Base-by-base conservation (phyloP, 2,113 vertebrate genomes). In the Cyprinus carpio region DNA sequence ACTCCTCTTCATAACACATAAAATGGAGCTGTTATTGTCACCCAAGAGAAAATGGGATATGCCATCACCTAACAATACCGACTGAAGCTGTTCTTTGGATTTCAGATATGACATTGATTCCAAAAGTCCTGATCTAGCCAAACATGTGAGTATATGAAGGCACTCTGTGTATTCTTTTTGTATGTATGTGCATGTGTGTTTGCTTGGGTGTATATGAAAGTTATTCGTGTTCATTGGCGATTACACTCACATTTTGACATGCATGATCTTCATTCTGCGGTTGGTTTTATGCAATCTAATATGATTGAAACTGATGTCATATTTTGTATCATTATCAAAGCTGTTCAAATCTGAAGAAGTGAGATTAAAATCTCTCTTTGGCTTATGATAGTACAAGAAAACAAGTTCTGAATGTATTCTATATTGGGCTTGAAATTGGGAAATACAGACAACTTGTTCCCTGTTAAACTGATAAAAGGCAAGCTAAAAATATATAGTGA, bases 31-130 rank as follows among this genome's bases (percentile, higher is more conserved):
- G 15, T 51, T 51, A 51, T 20, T 72, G 27, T 69, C 51, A 79
- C 9, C 69, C n/a, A 60, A 60, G 13, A 18, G 27, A 40, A 71
- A 37, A 56, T 82, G 29, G 49, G 7, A 29, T 34, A 8, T 40
- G 23, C 23, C 56, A 13, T 82, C 12, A 25, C 46, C n/a, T 4
- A 12, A 40, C 60, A 79, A 15, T 69, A 4, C 71, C 3, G n/a
- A 34, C 62, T 72, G 80, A 78, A 89, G 64, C 85, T 69, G 43
- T 34, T 88, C 31, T 88, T 93, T 87, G 91, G 49, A 87, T 92
- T 94, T 87, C 94, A 99, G 97, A 88, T 99, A 96, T 79, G 97
- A 99, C 84, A 95, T 98, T 84, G 97, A 99, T 90, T 98, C 97
- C 37, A 98, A 97, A 94, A 98, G 97, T 92, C 96, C 97, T 12